A percentile compares a stretch with the other conserved stretches of the same genome.
Conservation (phyloP, 2,113 vertebrate genomes). For the Scolopax mira region DNA sequence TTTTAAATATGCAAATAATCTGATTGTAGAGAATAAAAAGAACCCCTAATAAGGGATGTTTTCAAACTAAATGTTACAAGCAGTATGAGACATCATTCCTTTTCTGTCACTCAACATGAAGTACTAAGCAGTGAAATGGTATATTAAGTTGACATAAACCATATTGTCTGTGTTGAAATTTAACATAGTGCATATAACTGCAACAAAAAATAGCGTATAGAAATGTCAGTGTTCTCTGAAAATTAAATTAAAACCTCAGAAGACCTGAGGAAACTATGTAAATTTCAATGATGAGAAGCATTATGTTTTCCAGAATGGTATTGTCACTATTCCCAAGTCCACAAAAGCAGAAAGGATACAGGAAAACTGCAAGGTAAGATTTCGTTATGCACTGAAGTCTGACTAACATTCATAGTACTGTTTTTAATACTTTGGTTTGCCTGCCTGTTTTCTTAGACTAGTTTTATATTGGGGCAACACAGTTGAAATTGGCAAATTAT, state of each 20-base stretch:
- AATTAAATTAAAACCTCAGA: not conserved
- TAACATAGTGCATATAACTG: not conserved
- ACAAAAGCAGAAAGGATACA: constrained; percentile 74
- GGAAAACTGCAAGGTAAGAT: constrained; percentile 80
- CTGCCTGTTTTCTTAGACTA: not conserved
- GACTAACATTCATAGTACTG: not conserved
- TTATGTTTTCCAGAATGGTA: constrained; percentile 74
- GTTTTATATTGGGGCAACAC: not conserved
- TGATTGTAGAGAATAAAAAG: not conserved
- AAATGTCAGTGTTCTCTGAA: not conserved
- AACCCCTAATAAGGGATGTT: not conserved
- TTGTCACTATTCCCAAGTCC: constrained; percentile 84
- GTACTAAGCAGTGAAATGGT: not conserved
- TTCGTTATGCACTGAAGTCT: not conserved
- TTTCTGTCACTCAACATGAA: not conserved
- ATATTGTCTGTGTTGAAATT: not conserved
- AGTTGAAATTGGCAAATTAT: not conserved
- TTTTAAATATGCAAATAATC: not conserved
- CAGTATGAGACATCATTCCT: not conserved
- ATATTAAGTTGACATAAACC: not conserved
- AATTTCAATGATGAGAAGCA: not conserved
- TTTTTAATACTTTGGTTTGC: not conserved
- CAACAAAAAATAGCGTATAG: not conserved
- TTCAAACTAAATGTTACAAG: not conserved
- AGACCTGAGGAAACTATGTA: not conserved